Percentiles rank a stretch among this genome's conserved stretches.
These are phyloP conservation scores for Alviniconcha marisindica DNA, from an alignment of 1,140 invertebrate species.

Conservation along the genomic window DNA sequence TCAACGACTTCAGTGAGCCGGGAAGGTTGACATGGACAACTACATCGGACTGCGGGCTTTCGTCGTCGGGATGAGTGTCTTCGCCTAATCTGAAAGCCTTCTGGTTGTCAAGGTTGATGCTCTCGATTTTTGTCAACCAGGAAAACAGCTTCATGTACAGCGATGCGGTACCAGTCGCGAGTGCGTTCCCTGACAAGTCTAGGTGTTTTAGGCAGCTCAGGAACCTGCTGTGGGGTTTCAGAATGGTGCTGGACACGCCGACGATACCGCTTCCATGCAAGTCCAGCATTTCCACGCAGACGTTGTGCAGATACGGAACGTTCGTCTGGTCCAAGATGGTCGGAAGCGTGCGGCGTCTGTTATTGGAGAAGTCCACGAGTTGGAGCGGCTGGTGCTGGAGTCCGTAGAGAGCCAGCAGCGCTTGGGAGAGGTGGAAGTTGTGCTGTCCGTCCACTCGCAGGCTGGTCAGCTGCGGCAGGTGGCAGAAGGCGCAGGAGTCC, in stretches of 20 bases:
- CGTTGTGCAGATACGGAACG: neutral
- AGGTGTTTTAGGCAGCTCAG: neutral
- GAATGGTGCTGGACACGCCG: neutral
- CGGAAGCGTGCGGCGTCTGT: neutral
- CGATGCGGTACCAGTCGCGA: neutral
- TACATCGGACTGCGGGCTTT: neutral
- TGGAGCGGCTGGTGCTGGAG: neutral
- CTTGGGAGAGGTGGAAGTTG: neutral
- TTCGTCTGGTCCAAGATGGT: neutral
- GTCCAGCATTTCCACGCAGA: neutral
- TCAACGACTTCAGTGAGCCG: neutral
- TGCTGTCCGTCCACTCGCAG: neutral
- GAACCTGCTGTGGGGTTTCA: neutral
- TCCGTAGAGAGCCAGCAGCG: constrained; percentile 2
- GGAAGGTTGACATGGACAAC: neutral
- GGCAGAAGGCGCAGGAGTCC: neutral
- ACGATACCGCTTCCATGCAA: neutral
- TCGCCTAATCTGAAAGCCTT: neutral
- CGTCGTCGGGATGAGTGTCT: neutral
- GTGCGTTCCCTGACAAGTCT: neutral
- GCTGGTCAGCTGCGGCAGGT: neutral
- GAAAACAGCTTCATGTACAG: neutral
- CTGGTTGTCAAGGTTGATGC: neutral
- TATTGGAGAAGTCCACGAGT: neutral
- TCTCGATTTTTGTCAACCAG: neutral